Evolutionary conservation across 2,888 invertebrate genomes (phyloP), one percentile per base, ranked within the genome.

Genomic region (Pediacus dermestoides): DNA sequence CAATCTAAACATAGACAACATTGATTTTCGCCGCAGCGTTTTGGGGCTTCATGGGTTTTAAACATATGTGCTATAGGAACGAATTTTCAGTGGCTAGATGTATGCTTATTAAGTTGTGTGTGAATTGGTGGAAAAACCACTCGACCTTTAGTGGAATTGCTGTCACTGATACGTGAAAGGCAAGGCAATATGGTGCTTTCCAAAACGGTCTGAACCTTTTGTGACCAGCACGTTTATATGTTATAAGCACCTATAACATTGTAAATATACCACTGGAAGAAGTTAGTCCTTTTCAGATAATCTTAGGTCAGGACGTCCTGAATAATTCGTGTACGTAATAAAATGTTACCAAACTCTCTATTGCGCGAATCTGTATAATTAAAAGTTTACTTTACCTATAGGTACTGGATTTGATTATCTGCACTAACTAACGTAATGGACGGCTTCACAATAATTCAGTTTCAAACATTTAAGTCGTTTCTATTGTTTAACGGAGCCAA

Each of bases 401-500:
- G 27, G 30, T 39, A 47, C 42, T 41, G 36, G 42, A 46, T 48
- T 48, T 38, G 42, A 48, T 44, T 38, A 37, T 47, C 41, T 38
- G 35, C 31, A 31, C 10, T 23, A 43, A 32, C 32, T 30, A 33
- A 36, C 13, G 37, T 44, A 50, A 48, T 44, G 42, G 43, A 39
- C 45, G 38, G 44, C 39, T 44, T 49, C 44, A 44, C 50, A 51
- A 48, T 47, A 54, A 52, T 50, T 54, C 46, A 48, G 46, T 55
- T 53, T 47, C 44, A 55, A 56, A 49, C 56, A 54, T 57, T 57
- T 58, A 57, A 58, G 56, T 57, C 50, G 50, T 42, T 48, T 34
- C 48, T 46, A 52, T 55, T 55, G 55, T 53, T 39, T n/a, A 37
- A 31, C 35, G 30, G 50, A 48, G 47, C 53, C 51, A 51, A 50